Percentiles rank a stretch among this genome's conserved stretches.
Conservation (phyloP, 2,113 vertebrate genomes). For the Corythornis madagascariensis region DNA sequence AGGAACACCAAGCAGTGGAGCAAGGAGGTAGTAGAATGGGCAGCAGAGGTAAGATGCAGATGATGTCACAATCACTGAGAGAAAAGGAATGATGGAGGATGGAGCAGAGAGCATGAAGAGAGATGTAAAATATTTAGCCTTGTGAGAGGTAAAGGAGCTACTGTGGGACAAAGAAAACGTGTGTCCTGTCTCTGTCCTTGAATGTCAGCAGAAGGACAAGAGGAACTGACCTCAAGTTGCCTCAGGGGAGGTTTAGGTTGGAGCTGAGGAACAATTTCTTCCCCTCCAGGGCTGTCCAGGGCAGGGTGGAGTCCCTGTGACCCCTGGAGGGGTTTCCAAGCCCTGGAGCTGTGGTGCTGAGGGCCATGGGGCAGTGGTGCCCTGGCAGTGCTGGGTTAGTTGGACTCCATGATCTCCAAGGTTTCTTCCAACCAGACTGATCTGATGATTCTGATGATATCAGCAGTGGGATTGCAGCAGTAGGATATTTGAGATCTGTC, state of each 20-base stretch:
- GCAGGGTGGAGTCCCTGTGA: no score
- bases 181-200: background rate
- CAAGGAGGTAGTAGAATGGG: background rate
- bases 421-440: no score
- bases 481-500: background rate
- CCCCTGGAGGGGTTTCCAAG: no score
- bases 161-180: background rate
- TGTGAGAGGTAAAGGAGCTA: background rate
- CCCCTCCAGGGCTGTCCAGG: no score
- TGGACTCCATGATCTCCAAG: no score
- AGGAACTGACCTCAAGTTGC: background rate
- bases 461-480: background rate
- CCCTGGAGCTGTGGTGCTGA: no score
- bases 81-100: background rate
- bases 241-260: background rate
- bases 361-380: no score
- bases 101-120: background rate
- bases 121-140: background rate
- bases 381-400: no score
- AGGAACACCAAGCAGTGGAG: background rate
- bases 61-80: accelerated
- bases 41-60: background rate
- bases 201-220: background rate
- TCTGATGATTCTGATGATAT: background rate
- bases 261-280: no score